Base-by-base conservation (phyloP, 2,113 vertebrate genomes). In the Leuciscus idus region DNA sequence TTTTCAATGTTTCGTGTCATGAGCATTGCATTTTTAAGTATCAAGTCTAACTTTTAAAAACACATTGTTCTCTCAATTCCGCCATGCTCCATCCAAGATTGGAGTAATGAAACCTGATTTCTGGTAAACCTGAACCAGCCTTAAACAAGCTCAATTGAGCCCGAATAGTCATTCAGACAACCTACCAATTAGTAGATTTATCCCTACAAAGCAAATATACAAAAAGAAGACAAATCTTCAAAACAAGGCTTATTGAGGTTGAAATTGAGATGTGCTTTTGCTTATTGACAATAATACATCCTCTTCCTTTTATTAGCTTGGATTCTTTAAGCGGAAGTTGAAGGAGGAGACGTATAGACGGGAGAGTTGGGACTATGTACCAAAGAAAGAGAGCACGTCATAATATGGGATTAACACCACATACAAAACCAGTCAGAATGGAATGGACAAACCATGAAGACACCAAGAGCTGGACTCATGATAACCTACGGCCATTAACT, bases 241-340 rank as follows among this genome's bases (percentile, higher is more conserved):
- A 26, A 62, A n/a, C n/a, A 4, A 26, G 59, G 36, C 19, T 39
- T 72, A 6, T 36, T 68, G 15, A 33, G 30, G 1, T 68, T 36
- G 15, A 61, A 43, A 61, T 43, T 26, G 78, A 62, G 57, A 61
- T 28, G n/a, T 66, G 66, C 26, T 28, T 68, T 57, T 57, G 48
- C 48, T 83, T 19, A 6, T 3, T 48, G 19, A 64, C 46, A 21
- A 30, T 75, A 13, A 23, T 70, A 17, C 81, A 26, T 23, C 19
- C 59, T 82, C 6, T 87, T 48, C 9, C 23, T 64, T 74, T 48
- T n/a, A 2, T 48, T 94, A 99, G 98, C 90, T 92, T 72, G 98
- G 97, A 55, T 99, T 99, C 96, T 99, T 99, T 87, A 96, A 97
- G 94, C 95, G 98, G 89, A 92, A 92, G n/a, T 94, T 96, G 75